Percentiles rank a stretch among this genome's conserved stretches.
Conservation (phyloP, 2,113 vertebrate species). For the Rhea americana region DNA sequence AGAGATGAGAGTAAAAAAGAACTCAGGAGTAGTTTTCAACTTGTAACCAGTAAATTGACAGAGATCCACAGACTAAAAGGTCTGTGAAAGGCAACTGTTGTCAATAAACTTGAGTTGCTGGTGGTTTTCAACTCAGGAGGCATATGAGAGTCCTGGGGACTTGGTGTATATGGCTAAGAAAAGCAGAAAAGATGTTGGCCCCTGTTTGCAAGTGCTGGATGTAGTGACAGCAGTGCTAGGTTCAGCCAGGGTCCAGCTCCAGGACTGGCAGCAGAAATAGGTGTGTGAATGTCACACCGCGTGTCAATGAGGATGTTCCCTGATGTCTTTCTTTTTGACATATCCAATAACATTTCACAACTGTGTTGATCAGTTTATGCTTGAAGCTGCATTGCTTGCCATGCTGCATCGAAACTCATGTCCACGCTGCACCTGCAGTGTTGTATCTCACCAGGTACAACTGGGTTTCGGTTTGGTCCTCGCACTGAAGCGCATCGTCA, state of each 20-base stretch:
- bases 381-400: neutral
- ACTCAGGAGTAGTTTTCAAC: neutral
- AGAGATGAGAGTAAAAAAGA: neutral
- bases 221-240: rapidly evolving
- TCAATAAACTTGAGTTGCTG: neutral
- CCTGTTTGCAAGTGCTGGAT: neutral
- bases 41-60: neutral
- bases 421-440: neutral
- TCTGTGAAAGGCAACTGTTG: neutral
- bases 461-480: neutral
- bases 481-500: neutral
- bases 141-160: neutral
- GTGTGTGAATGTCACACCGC: rapidly evolving
- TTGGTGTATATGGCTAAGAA: neutral
- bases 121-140: neutral
- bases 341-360: neutral
- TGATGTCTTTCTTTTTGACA: no score
- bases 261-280: neutral
- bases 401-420: neutral
- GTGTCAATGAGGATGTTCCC: neutral
- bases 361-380: neutral
- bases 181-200: neutral
- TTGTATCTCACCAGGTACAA: neutral
- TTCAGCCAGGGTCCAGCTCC: neutral
- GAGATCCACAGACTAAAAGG: neutral